phyloP scores from a whole-genome alignment of 1,140 invertebrate species.

The Macrotrachela quadricornifera region DNA sequence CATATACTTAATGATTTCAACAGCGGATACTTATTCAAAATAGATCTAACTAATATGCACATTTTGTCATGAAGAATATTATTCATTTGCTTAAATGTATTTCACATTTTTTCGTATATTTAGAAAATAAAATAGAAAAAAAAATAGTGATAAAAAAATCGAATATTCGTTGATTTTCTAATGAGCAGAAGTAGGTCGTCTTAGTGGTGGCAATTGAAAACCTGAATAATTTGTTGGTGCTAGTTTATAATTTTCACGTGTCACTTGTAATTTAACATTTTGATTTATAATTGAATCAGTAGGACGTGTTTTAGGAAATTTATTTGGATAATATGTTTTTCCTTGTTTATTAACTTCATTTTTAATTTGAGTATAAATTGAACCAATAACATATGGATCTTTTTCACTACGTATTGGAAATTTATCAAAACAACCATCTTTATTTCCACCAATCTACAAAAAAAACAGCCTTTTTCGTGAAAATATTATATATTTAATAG shows the following conservation, averaged over 20 bases:
- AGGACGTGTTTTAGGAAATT: slow-evolving; percentile 24
- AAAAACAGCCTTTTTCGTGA: not conserved
- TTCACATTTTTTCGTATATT: too few species aligned
- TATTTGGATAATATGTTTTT: slow-evolving; percentile 23
- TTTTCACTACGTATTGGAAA: slow-evolving; percentile 23
- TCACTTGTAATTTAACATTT: slow-evolving; percentile 22
- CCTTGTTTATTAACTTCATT: slow-evolving; percentile 26
- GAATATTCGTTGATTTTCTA: too few species aligned
- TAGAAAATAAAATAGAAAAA: too few species aligned
- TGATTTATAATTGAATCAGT: slow-evolving; percentile 23
- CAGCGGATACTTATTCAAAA: too few species aligned
- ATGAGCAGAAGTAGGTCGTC: too few species aligned
- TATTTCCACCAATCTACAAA: slow-evolving; percentile 23
- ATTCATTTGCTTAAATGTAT: too few species aligned
- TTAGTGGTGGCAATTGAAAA: too few species aligned
- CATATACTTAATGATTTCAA: too few species aligned
- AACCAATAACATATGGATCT: slow-evolving; percentile 19
- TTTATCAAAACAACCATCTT: slow-evolving; percentile 27
- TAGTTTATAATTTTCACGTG: not conserved
- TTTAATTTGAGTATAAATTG: slow-evolving; percentile 11
- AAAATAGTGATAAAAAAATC: too few species aligned
- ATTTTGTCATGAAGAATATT: too few species aligned
- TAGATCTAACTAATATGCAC: too few species aligned
- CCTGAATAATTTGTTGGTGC: not conserved
- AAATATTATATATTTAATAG: too few species aligned